Evolutionary conservation across 2,113 vertebrate species (phyloP).

Genomic region (Alouatta palliata): DNA sequence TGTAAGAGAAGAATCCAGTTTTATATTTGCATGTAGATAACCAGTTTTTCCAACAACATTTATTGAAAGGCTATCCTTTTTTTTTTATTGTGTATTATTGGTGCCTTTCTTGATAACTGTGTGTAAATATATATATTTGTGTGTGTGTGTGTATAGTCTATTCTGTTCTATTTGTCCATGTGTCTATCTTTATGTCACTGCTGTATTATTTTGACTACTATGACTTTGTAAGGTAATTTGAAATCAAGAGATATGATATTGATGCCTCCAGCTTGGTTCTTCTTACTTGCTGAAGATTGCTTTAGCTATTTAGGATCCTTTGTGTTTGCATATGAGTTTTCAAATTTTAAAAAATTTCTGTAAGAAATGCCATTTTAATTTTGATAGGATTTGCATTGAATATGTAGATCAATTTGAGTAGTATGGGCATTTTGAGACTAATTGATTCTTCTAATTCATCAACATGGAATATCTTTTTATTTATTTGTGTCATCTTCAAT

Average conservation of each 20-base stretch:
- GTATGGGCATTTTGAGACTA: not conserved
- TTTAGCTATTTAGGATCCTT: not conserved
- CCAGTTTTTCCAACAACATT: not conserved
- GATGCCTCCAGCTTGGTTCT: not conserved
- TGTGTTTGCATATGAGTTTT: not conserved
- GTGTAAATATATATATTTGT: not conserved
- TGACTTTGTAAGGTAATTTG: not conserved
- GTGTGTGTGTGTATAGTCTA: not conserved
- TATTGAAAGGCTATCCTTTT: not conserved
- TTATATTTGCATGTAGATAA: not conserved
- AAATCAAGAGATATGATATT: not conserved
- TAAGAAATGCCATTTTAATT: not conserved
- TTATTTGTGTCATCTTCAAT: not conserved
- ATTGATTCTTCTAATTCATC: not conserved
- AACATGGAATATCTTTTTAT: not conserved
- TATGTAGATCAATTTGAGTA: not conserved
- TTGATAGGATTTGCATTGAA: not conserved
- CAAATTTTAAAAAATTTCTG: not conserved
- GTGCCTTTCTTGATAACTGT: not conserved
- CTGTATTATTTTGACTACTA: not conserved
- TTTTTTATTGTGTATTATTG: not conserved
- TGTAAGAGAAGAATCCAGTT: not conserved
- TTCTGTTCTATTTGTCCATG: not conserved
- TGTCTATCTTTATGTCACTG: no score
- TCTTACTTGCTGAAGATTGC: not conserved